Evolutionary conservation across 2,888 invertebrate species (phyloP).

Genomic region (Drosophila neoperkinsi): DNA sequence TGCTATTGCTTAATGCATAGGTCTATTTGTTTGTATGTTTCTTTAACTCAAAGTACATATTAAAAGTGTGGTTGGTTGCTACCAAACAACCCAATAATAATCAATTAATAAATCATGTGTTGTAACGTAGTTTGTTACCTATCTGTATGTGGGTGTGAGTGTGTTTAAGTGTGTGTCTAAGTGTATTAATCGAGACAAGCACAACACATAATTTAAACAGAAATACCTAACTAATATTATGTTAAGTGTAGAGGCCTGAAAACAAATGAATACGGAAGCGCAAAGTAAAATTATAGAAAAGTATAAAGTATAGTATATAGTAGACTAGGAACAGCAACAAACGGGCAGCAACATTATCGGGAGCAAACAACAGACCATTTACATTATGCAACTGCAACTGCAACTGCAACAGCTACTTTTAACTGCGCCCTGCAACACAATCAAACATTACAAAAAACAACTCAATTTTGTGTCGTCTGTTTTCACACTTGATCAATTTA

Average conservation of each 20-base stretch:
- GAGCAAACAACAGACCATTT: slow-evolving; percentile 34
- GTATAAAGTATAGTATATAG: neutral
- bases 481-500: slow-evolving; percentile 3
- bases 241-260: slow-evolving; percentile 44
- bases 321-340: slow-evolving; percentile 38
- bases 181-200: slow-evolving; percentile 36
- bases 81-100: slow-evolving; percentile 34
- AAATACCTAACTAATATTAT: slow-evolving; percentile 10
- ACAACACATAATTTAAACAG: slow-evolving; percentile 27
- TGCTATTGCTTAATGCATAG: slow-evolving; percentile 51
- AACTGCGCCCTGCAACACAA: slow-evolving; percentile 40
- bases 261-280: slow-evolving; percentile 17
- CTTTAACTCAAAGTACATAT: slow-evolving; percentile 28
- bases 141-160: slow-evolving; percentile 8
- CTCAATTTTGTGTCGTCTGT: slow-evolving; percentile 14
- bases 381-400: slow-evolving; percentile 5
- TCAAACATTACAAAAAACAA: slow-evolving; percentile 33
- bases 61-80: slow-evolving; percentile 19
- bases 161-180: slow-evolving; percentile 5
- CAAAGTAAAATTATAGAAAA: slow-evolving; percentile 15
- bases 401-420: slow-evolving; percentile 23
- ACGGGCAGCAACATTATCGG: slow-evolving; percentile 32
- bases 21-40: slow-evolving; percentile 41
- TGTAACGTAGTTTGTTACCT: slow-evolving; percentile 25
- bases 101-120: slow-evolving; percentile 29